A percentile compares a stretch with the other conserved stretches of the same genome.
Evolutionary conservation across 2,113 vertebrate genomes (phyloP).

Genomic region (Castor canadensis): DNA sequence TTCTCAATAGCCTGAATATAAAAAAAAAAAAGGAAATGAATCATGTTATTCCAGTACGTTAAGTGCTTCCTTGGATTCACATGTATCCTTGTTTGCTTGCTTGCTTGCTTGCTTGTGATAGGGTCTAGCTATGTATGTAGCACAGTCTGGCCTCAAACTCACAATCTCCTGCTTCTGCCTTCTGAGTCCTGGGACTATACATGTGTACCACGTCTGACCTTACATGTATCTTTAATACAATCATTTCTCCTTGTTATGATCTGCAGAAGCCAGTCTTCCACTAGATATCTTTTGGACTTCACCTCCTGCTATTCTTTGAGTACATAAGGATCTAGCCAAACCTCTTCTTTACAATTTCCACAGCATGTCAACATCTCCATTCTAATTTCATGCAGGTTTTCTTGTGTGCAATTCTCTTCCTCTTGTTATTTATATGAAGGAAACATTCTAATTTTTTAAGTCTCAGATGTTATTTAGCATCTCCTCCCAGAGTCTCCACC

Average conservation of each 20-base stretch:
- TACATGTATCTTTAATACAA: not conserved
- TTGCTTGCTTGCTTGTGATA: too few relatives aligned
- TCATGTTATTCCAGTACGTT: not conserved
- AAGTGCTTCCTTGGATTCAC: not conserved
- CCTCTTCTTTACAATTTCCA: not conserved
- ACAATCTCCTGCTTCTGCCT: too few relatives aligned
- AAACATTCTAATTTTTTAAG: not conserved
- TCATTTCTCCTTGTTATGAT: not conserved
- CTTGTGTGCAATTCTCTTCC: not conserved
- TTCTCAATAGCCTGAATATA: not conserved
- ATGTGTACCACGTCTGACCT: too few relatives aligned
- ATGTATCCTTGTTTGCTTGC: not conserved
- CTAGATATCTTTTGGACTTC: not conserved
- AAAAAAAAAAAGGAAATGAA: not conserved
- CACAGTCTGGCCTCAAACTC: too few relatives aligned
- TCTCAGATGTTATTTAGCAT: not conserved
- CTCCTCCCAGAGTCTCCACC: too few relatives aligned
- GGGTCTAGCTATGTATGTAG: too few relatives aligned
- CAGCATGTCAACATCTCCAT: too few relatives aligned
- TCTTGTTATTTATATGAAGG: not conserved
- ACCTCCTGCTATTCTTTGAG: not conserved
- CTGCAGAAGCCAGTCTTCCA: rapidly evolving
- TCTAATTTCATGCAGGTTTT: not conserved
- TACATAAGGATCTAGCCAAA: not conserved
- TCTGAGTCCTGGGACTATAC: too few relatives aligned